A percentile compares a stretch with the other conserved stretches of the same genome.
phyloP scores from a whole-genome alignment of 2,888 invertebrate genomes.

The Cyrtodaria siliqua region DNA sequence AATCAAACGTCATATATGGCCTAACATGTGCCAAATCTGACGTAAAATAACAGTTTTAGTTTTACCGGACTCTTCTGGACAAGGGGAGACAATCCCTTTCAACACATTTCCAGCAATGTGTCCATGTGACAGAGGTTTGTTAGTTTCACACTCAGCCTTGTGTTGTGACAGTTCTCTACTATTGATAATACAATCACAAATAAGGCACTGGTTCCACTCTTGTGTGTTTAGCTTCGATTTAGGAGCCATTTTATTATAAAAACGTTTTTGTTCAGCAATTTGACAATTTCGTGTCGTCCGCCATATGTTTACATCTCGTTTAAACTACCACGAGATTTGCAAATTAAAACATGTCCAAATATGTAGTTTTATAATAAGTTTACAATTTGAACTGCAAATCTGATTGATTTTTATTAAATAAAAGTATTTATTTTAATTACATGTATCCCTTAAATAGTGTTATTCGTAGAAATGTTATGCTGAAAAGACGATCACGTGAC shows the following conservation, averaged over 20 bases:
- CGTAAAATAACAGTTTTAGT: no score
- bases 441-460: no score
- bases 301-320: constrained; percentile 49
- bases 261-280: no score
- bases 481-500: no score
- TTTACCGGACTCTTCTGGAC: constrained; percentile 23
- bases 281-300: constrained; percentile 1
- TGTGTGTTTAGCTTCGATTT: constrained; percentile 56
- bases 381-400: no score
- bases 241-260: constrained; percentile 59
- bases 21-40: no score
- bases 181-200: constrained; percentile 65
- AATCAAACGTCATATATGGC: no score
- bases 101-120: constrained; percentile 56
- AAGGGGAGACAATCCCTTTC: constrained; percentile 54
- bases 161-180: constrained; percentile 67
- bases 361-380: no score
- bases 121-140: constrained; percentile 47
- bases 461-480: no score
- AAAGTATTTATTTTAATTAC: no score
- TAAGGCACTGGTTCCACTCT: constrained; percentile 73
- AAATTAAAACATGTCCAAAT: no score
- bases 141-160: constrained; percentile 54
- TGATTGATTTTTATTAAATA: no score
- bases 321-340: constrained; percentile 21